Evolutionary conservation across 2,888 invertebrate species (phyloP).

Genomic region (Aquatica leii): DNA sequence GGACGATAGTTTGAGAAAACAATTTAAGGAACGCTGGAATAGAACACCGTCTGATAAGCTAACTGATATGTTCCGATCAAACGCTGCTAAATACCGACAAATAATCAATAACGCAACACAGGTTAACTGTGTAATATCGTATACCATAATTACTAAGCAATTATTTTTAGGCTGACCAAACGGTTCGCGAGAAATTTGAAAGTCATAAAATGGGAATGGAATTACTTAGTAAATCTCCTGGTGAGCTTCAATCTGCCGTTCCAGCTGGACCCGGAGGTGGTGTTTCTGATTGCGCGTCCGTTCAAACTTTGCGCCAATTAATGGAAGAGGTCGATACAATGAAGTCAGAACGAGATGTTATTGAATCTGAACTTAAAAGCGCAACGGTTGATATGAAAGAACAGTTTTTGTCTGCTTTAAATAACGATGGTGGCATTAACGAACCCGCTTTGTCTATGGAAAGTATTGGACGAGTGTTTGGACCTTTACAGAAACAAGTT

Average conservation of each 20-base stretch:
- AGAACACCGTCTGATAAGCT: constrained; percentile 87
- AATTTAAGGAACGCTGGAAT: constrained; percentile 94
- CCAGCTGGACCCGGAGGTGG: constrained; percentile 70
- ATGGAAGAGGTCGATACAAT: constrained; percentile 85
- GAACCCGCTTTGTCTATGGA: constrained; percentile 78
- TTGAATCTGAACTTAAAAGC: constrained; percentile 87
- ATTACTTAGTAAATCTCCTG: constrained; percentile 79
- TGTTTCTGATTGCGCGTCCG: constrained; percentile 67
- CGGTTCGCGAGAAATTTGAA: constrained; percentile 87
- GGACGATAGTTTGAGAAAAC: constrained; percentile 84
- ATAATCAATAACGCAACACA: constrained; percentile 91
- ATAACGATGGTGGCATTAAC: constrained; percentile 79
- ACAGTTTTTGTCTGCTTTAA: constrained; percentile 77
- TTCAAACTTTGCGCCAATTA: constrained; percentile 72
- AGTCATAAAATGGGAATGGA: constrained; percentile 80
- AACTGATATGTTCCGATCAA: constrained; percentile 87
- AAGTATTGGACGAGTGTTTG: constrained; percentile 76
- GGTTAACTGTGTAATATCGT: too few relatives aligned
- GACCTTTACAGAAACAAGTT: constrained; percentile 80
- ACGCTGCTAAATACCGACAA: constrained; percentile 90
- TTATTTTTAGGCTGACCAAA: constrained; percentile 69
- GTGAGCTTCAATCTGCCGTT: constrained; percentile 73
- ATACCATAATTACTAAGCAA: too few relatives aligned
- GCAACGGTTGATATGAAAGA: constrained; percentile 83
- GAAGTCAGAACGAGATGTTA: constrained; percentile 87